Conservation (phyloP, 2,888 invertebrate species). For the Venusia cambrica region DNA sequence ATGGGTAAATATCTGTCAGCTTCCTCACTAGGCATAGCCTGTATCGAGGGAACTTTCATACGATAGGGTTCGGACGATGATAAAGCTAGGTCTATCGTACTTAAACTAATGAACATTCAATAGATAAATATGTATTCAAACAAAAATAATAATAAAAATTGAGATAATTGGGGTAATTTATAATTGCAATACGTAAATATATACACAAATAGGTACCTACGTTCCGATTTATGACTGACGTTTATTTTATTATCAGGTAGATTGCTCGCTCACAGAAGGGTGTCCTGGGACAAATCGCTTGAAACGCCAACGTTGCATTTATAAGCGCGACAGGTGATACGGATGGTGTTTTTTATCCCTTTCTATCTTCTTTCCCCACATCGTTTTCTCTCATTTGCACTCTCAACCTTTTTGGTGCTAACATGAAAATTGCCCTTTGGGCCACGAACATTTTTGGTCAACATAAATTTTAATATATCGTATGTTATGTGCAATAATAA, state of each 20-base stretch:
- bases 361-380: conserved; percentile 17
- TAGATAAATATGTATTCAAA: too few species aligned
- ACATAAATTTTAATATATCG: conserved; percentile 33
- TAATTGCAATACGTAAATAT: too few species aligned
- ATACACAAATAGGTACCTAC: too few species aligned
- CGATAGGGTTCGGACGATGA: too few species aligned
- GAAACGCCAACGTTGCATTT: conserved; percentile 46
- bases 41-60: too few species aligned
- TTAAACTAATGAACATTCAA: too few species aligned
- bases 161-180: too few species aligned
- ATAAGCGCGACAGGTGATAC: conserved; percentile 47
- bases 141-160: too few species aligned
- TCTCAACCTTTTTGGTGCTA: conserved; percentile 28
- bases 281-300: conserved; percentile 39
- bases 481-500: conserved; percentile 29
- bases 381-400: conserved; percentile 21
- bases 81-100: too few species aligned
- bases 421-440: conserved; percentile 30
- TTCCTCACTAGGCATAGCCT: too few species aligned
- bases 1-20: too few species aligned
- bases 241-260: conserved; percentile 5
- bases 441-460: conserved; percentile 29
- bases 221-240: too few species aligned
- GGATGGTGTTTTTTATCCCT: conserved; percentile 33
- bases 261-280: conserved; percentile 14